Conservation (phyloP, 2,113 vertebrate genomes). For the Orthochromis indermauri region DNA sequence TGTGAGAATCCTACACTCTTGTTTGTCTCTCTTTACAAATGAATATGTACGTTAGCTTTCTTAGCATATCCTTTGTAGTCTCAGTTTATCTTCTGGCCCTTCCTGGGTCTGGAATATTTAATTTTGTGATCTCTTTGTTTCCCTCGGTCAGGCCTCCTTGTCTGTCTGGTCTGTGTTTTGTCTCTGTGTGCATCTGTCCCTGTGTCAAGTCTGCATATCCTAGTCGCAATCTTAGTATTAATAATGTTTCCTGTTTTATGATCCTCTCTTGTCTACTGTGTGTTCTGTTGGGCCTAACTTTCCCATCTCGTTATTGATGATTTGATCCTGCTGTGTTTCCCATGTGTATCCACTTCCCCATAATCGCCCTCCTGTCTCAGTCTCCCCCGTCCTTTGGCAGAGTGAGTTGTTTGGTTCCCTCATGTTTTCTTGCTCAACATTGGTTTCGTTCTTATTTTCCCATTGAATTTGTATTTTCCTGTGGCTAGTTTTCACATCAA, state of each 20-base stretch:
- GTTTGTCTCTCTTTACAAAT: background rate
- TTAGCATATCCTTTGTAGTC: background rate
- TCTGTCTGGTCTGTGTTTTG: background rate
- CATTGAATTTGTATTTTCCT: background rate
- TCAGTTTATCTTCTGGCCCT: background rate
- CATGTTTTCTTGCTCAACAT: background rate
- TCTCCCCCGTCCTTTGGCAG: background rate
- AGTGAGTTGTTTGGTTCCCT: background rate
- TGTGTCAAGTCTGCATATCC: background rate
- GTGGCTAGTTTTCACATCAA: background rate
- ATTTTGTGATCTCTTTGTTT: background rate
- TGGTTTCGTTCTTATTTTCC: background rate
- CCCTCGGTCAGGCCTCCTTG: fast-evolving
- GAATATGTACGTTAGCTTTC: background rate
- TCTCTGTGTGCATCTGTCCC: background rate
- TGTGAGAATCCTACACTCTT: background rate
- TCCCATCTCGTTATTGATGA: background rate
- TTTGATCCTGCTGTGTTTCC: background rate
- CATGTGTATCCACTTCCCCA: background rate
- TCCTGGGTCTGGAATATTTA: background rate
- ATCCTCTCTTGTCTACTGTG: background rate
- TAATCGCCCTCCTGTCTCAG: background rate
- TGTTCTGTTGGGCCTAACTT: background rate
- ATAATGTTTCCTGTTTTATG: background rate
- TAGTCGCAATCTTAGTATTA: background rate